Evolutionary conservation across 2,113 vertebrate genomes (phyloP).

Genomic region (Hucho hucho): DNA sequence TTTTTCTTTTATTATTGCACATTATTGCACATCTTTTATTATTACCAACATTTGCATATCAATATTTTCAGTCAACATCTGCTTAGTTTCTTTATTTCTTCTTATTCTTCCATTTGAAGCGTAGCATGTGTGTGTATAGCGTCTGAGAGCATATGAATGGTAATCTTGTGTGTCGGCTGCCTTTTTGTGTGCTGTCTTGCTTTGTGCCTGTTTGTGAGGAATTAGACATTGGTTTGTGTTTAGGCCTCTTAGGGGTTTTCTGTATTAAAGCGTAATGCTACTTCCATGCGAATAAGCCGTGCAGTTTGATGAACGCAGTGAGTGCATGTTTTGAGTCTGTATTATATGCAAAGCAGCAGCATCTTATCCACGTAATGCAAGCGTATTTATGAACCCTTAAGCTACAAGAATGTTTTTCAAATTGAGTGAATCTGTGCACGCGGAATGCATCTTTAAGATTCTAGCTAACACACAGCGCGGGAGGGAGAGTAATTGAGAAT

Average conservation of each 20-base stretch:
- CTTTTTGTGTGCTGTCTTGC: conserved; percentile 40
- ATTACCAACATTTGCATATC: conserved; percentile 54
- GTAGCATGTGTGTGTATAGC: conserved; percentile 12
- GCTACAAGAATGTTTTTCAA: conserved; percentile 55
- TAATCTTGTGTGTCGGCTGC: conserved; percentile 39
- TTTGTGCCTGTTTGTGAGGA: conserved; percentile 29
- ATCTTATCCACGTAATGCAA: conserved; percentile 65
- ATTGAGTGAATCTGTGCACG: conserved; percentile 39
- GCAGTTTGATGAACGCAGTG: conserved; percentile 56
- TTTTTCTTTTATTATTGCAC: neutral
- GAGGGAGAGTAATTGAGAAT: conserved; percentile 53
- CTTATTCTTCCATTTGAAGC: conserved; percentile 21
- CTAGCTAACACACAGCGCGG: conserved; percentile 21
- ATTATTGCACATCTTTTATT: neutral
- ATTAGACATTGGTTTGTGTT: conserved; percentile 45
- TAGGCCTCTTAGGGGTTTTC: conserved; percentile 36
- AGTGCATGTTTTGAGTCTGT: conserved; percentile 56
- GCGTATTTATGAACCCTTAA: conserved; percentile 61
- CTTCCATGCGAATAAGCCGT: conserved; percentile 57
- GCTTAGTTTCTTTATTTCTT: conserved; percentile 45
- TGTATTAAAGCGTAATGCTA: conserved; percentile 67
- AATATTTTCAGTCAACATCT: conserved; percentile 55
- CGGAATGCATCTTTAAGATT: conserved; percentile 55
- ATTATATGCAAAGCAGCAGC: conserved; percentile 50
- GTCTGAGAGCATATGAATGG: conserved; percentile 54